A percentile compares a stretch with the other conserved stretches of the same genome.
Evolutionary conservation across 1,140 invertebrate species (phyloP).

Genomic region (Cherax destructor): DNA sequence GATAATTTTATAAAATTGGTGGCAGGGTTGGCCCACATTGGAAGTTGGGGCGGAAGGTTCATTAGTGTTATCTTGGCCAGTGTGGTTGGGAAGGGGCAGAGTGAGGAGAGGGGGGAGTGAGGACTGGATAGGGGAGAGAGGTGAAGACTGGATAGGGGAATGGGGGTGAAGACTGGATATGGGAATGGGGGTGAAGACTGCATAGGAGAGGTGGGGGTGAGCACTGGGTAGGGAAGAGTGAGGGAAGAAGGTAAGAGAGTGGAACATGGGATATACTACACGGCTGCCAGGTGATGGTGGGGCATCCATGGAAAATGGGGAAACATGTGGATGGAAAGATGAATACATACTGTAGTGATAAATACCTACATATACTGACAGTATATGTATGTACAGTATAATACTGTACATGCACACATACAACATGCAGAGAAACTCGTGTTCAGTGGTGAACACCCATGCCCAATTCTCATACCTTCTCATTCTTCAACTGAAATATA

Average conservation of each 20-base stretch:
- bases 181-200: no score
- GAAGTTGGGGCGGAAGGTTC: neutral
- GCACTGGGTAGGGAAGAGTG: neutral
- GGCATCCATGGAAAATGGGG: neutral
- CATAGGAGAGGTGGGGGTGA: neutral
- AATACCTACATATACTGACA: no score
- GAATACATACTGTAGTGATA: no score
- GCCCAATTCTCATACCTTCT: no score
- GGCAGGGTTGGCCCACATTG: neutral
- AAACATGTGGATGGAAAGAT: no score
- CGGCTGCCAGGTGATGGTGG: neutral
- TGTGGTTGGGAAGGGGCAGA: neutral
- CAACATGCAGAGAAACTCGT: no score
- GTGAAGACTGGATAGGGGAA: neutral
- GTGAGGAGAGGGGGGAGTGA: neutral
- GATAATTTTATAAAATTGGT: conserved; percentile 4
- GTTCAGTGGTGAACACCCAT: no score
- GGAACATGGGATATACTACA: no score
- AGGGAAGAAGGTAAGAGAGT: neutral
- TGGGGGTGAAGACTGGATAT: neutral
- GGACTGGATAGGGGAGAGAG: neutral
- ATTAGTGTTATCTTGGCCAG: neutral
- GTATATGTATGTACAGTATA: no score
- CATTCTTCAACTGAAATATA: no score
- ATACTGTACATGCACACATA: no score